These are phyloP conservation scores for Borostomias antarcticus DNA, from an alignment of 2,797 vertebrate species.

Conservation along the genomic window DNA sequence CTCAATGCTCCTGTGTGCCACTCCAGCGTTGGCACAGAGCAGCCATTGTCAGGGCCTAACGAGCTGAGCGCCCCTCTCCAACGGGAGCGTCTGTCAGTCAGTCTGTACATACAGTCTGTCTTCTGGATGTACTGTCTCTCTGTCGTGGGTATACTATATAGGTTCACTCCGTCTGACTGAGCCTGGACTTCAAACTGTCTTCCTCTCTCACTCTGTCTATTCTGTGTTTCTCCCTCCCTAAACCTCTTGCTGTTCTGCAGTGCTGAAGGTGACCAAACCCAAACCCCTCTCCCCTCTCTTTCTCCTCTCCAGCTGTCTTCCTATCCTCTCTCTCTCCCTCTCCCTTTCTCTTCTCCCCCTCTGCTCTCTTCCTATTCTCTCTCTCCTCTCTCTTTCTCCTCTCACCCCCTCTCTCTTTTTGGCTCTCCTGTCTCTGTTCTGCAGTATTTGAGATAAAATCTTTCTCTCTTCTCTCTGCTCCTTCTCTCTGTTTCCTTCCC, in stretches of 20 bases:
- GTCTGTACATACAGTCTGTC: conserved; percentile 27
- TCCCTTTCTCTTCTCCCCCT: no score
- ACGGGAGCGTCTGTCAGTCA: not conserved
- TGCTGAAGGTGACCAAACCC: not conserved
- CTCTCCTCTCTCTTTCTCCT: conserved; percentile 16
- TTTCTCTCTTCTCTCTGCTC: no score
- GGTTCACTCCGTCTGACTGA: not conserved
- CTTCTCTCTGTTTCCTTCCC: no score
- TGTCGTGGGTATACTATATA: not conserved
- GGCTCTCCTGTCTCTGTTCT: no score
- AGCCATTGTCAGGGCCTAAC: conserved; percentile 70
- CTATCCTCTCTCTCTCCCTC: no score
- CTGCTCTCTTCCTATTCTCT: no score
- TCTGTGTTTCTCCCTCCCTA: not conserved
- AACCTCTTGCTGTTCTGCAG: no score
- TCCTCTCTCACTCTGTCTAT: conserved; percentile 6
- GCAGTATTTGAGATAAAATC: no score
- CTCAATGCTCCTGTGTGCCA: conserved; percentile 64
- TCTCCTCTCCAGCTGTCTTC: no score
- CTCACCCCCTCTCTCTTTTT: conserved; percentile 6
- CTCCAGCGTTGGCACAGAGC: conserved; percentile 70
- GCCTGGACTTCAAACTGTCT: no score
- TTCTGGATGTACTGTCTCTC: not conserved
- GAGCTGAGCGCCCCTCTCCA: conserved; percentile 51
- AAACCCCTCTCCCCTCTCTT: conserved; percentile 14